Conservation (phyloP, 2,113 vertebrate species). For the Ammospiza caudacuta region DNA sequence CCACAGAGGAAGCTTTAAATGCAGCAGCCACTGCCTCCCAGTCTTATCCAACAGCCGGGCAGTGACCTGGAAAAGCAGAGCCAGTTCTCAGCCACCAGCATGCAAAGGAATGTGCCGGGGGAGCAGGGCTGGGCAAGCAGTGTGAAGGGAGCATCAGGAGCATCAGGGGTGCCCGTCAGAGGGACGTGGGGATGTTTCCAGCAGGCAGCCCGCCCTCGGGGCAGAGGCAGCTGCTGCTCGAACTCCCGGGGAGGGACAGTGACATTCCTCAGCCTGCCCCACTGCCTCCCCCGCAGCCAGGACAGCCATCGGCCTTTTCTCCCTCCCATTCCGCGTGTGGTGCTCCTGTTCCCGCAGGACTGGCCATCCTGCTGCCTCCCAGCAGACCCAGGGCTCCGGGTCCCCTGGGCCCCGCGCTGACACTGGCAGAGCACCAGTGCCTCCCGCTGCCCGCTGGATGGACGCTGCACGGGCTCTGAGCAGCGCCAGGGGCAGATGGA, state of each 20-base stretch:
- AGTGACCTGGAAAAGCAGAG: background rate
- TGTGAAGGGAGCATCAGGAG: background rate
- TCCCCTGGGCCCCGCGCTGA: background rate
- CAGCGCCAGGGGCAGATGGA: background rate
- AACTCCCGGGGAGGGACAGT: background rate
- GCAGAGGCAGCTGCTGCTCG: background rate
- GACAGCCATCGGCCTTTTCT: background rate
- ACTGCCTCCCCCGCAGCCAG: background rate
- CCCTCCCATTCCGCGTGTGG: background rate
- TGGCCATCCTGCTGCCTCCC: background rate
- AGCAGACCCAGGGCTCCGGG: background rate
- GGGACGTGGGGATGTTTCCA: background rate
- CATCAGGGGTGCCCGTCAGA: background rate
- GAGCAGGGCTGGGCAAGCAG: background rate
- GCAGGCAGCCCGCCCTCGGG: background rate
- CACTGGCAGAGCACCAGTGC: background rate
- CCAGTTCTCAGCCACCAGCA: background rate
- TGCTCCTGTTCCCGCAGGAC: background rate
- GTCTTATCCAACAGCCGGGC: background rate
- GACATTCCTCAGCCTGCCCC: background rate
- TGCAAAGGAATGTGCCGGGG: accelerated
- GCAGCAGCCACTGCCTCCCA: background rate
- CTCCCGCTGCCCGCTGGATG: background rate
- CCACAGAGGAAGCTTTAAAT: background rate
- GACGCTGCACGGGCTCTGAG: background rate